These are phyloP conservation scores for Xiphophorus birchmanni DNA, from an alignment of 2,797 vertebrate species.

Conservation along the genomic window DNA sequence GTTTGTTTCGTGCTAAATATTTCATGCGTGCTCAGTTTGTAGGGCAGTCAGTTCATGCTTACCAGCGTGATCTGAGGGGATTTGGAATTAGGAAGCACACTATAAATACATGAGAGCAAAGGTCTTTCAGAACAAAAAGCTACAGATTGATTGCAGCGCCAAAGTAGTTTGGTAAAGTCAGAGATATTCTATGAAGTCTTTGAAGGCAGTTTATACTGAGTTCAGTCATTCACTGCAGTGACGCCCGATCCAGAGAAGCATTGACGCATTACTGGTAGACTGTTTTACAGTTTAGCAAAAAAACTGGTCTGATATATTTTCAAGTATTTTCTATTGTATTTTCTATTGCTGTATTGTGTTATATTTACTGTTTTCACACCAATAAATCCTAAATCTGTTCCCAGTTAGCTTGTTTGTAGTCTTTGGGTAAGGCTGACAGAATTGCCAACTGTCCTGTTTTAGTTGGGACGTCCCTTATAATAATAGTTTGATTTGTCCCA, in stretches of 20 bases:
- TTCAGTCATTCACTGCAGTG: not conserved
- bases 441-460: not conserved
- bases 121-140: not conserved
- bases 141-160: not conserved
- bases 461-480: not conserved
- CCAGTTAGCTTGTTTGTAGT: not conserved
- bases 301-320: not conserved
- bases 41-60: not conserved
- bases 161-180: not conserved
- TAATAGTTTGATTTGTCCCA: not conserved
- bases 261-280: not conserved
- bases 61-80: not conserved
- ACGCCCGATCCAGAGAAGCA: not conserved
- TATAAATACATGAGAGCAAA: not conserved
- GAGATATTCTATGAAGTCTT: not conserved
- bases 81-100: not conserved
- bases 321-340: not conserved
- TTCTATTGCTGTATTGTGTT: not conserved
- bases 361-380: not conserved
- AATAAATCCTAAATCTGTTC: not conserved
- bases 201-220: not conserved
- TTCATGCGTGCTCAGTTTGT: not conserved
- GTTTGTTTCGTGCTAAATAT: not conserved
- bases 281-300: not conserved
- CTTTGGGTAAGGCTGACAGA: not conserved